Evolutionary conservation across 2,113 vertebrate genomes (phyloP).

Genomic region (Phaethon lepturus): DNA sequence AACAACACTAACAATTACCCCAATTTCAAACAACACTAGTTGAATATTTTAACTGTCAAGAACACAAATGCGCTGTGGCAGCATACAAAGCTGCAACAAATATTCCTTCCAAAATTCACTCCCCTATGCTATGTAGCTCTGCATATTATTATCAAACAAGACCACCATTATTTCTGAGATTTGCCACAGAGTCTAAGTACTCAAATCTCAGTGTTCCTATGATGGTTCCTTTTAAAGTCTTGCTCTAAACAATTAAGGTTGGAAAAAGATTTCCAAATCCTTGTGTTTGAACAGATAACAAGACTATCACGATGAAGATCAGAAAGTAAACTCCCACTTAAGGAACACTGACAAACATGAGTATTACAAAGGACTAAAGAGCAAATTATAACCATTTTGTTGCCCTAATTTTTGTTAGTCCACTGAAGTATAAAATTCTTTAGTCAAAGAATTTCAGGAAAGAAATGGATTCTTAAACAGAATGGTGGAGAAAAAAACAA

Average conservation of each 20-base stretch:
- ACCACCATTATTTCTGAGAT: background rate
- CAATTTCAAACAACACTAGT: background rate
- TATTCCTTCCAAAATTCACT: background rate
- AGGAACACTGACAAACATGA: background rate
- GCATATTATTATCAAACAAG: background rate
- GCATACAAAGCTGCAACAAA: background rate
- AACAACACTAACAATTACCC: background rate
- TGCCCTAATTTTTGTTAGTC: background rate
- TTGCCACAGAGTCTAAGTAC: background rate
- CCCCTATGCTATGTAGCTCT: background rate
- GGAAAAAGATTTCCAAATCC: background rate
- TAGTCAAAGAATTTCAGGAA: background rate
- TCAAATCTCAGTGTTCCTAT: background rate
- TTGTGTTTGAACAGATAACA: background rate
- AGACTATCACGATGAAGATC: background rate
- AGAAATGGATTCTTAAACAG: background rate
- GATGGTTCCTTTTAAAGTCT: background rate
- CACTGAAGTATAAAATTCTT: background rate
- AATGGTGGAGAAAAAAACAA: background rate
- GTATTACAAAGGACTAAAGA: background rate
- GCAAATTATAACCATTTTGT: background rate
- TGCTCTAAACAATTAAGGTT: background rate
- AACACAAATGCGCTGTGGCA: background rate
- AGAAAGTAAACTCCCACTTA: background rate
- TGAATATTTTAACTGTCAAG: slow-evolving; percentile 12